phyloP scores from a whole-genome alignment of 2,888 invertebrate genomes.

The Rhopalosiphum nymphaeae region DNA sequence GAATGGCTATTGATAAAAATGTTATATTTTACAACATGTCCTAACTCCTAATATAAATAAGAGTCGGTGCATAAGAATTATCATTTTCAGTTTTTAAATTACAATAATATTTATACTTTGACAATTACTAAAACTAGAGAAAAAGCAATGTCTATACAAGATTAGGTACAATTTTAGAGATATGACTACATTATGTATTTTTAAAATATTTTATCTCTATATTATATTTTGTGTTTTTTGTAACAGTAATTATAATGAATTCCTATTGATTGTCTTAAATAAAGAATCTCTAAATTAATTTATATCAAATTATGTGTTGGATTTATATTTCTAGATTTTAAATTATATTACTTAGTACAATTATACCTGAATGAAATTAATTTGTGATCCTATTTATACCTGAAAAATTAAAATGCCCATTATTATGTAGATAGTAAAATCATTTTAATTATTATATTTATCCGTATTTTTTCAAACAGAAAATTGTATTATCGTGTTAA shows the following conservation, averaged over 20 bases:
- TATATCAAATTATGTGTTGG: not conserved
- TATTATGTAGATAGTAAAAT: not conserved
- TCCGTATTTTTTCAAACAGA: not conserved
- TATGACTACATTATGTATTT: not conserved
- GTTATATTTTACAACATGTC: not conserved
- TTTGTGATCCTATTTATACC: not conserved
- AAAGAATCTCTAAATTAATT: not conserved
- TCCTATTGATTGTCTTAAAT: slow-evolving; percentile 8
- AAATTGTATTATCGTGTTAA: not conserved
- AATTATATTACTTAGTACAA: not conserved
- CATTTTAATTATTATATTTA: not conserved
- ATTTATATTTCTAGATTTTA: not conserved
- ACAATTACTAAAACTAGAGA: not conserved
- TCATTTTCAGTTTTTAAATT: not conserved
- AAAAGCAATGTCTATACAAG: not conserved
- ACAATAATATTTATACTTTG: slow-evolving; percentile 24
- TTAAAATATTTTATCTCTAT: not conserved
- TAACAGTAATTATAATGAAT: not conserved
- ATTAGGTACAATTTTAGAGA: not conserved
- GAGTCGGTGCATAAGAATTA: not conserved
- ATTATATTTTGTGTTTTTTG: slow-evolving; percentile 4
- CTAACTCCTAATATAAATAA: not conserved
- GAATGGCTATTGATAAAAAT: not conserved
- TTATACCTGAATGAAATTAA: not conserved
- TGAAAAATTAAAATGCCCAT: not conserved